A percentile compares a stretch with the other conserved stretches of the same genome.
Evolutionary conservation across 2,113 vertebrate genomes (phyloP).

Genomic region (Tachysurus fulvidraco): DNA sequence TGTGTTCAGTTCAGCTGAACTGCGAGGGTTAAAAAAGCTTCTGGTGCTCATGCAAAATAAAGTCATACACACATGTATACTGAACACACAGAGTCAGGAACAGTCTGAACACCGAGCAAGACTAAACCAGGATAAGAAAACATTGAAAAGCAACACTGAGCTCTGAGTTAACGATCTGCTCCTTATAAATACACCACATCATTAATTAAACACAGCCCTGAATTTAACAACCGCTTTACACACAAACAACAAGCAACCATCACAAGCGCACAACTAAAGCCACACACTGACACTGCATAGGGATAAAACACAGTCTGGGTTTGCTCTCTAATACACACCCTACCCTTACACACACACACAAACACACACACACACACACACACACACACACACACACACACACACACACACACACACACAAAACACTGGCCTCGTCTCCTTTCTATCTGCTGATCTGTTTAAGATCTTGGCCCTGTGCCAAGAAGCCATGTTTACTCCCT

Average conservation of each 20-base stretch:
- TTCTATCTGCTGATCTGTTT: conserved; percentile 38
- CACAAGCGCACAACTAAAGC: conserved; percentile 83
- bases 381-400: not conserved
- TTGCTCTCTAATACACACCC: conserved; percentile 30
- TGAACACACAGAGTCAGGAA: conserved; percentile 72
- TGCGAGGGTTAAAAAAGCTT: not conserved
- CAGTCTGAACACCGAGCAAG: conserved; percentile 64
- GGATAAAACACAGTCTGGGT: conserved; percentile 85
- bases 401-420: not conserved
- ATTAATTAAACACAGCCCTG: conserved; percentile 77
- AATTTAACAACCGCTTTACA: conserved; percentile 79
- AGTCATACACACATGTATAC: conserved; percentile 69
- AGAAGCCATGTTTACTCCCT: not conserved
- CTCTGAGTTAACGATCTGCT: conserved; percentile 85
- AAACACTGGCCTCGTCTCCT: conserved; percentile 67
- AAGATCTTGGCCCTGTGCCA: not conserved
- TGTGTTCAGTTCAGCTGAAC: conserved; percentile 33
- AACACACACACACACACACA: not conserved
- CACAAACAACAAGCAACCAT: conserved; percentile 78
- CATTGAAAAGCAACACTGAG: conserved; percentile 79
- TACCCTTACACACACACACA: not conserved
- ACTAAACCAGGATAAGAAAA: conserved; percentile 35
- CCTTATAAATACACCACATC: conserved; percentile 50
- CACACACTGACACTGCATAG: conserved; percentile 90
- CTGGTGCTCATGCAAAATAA: conserved; percentile 78